Percentiles rank a stretch among this genome's conserved stretches.
Conservation (phyloP, 2,888 invertebrate species). For the Lithodes maja region DNA sequence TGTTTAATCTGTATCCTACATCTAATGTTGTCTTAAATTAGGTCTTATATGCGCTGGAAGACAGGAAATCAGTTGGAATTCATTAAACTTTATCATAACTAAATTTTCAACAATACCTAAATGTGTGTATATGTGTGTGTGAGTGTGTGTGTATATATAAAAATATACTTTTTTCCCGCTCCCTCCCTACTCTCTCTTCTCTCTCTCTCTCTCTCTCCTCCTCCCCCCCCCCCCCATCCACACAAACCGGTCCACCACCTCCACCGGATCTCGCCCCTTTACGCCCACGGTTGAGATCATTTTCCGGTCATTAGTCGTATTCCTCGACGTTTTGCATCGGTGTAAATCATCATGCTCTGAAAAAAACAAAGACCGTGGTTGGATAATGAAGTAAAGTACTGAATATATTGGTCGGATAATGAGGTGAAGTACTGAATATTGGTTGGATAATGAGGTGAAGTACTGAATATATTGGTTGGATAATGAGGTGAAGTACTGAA, state of each 20-base stretch:
- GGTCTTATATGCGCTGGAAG: too few relatives aligned
- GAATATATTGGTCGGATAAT: background rate
- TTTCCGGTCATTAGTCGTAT: conserved; percentile 53
- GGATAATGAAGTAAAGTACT: background rate
- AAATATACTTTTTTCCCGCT: background rate
- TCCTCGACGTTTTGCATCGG: conserved; percentile 43
- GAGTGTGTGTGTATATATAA: too few relatives aligned
- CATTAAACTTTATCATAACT: too few relatives aligned
- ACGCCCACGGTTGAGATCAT: conserved; percentile 47
- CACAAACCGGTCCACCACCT: conserved; percentile 49
- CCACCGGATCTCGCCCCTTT: conserved; percentile 45
- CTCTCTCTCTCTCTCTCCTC: conserved; percentile 18
- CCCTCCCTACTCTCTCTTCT: background rate
- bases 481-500: too few relatives aligned
- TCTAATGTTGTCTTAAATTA: too few relatives aligned
- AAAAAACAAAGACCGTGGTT: conserved; percentile 4
- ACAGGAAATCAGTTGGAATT: too few relatives aligned
- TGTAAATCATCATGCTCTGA: conserved; percentile 38
- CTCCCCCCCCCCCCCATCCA: background rate
- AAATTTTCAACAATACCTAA: too few relatives aligned
- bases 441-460: too few relatives aligned
- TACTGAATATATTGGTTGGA: too few relatives aligned
- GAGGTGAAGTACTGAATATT: too few relatives aligned
- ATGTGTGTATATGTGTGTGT: too few relatives aligned
- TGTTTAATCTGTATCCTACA: too few relatives aligned